Conservation (phyloP, 2,888 invertebrate genomes). For the Xanthorhoe spadicearia region DNA sequence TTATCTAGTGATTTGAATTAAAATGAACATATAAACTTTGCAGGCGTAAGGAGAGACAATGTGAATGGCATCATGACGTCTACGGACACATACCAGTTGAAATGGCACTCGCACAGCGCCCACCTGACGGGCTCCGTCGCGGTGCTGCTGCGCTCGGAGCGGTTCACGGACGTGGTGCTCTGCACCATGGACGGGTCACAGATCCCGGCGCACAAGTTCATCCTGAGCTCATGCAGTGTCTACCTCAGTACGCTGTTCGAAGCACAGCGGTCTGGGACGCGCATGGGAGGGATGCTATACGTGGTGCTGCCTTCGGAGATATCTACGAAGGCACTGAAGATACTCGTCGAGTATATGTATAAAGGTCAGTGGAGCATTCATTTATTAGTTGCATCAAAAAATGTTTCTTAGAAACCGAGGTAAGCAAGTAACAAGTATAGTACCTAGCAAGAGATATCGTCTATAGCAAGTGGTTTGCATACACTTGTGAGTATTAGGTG, state of each 20-base stretch:
- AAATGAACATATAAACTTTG: conserved; percentile 7
- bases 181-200: conserved; percentile 92
- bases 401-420: too few relatives aligned
- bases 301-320: conserved; percentile 93
- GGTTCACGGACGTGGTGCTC: conserved; percentile 92
- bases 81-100: conserved; percentile 93
- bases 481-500: too few relatives aligned
- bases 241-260: conserved; percentile 77
- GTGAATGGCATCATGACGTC: conserved; percentile 70
- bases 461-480: too few relatives aligned
- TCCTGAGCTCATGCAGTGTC: conserved; percentile 91
- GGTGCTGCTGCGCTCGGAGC: conserved; percentile 90
- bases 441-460: too few relatives aligned
- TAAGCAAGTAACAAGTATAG: too few relatives aligned
- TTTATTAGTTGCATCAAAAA: neutral
- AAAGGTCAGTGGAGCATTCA: conserved; percentile 75
- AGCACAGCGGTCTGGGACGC: conserved; percentile 74
- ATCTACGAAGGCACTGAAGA: conserved; percentile 91
- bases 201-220: conserved; percentile 93
- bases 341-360: conserved; percentile 94
- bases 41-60: conserved; percentile 42
- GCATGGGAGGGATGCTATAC: conserved; percentile 85
- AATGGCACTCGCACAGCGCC: conserved; percentile 94
- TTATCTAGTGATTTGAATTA: neutral
- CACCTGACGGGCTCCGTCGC: conserved; percentile 93